Conservation (phyloP, 2,113 vertebrate genomes). For the Dascyllus trimaculatus region DNA sequence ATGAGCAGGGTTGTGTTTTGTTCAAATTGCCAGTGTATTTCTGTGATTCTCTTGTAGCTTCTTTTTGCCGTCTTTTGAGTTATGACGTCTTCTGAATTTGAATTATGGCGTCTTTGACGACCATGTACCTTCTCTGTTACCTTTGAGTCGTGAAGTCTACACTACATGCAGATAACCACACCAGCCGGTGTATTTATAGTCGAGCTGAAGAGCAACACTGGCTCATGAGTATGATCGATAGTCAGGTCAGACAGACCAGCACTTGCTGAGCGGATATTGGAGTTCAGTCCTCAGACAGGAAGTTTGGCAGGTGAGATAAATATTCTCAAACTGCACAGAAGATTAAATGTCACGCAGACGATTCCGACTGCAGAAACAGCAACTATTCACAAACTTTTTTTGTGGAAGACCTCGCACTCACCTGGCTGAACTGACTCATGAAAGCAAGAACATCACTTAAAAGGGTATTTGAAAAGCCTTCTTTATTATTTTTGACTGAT, state of each 20-base stretch:
- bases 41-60: conserved; percentile 43
- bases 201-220: conserved; percentile 31
- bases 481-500: conserved; percentile 42
- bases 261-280: conserved; percentile 31
- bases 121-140: conserved; percentile 31
- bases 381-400: conserved; percentile 12
- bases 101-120: conserved; percentile 4
- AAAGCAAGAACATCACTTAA: conserved; percentile 40
- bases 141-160: conserved; percentile 40
- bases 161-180: conserved; percentile 45
- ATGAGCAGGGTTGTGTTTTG: conserved; percentile 33
- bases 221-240: conserved; percentile 51
- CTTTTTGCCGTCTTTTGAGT: conserved; percentile 8
- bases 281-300: conserved; percentile 56
- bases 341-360: conserved; percentile 36
- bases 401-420: conserved; percentile 21
- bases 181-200: conserved; percentile 49
- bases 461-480: conserved; percentile 59
- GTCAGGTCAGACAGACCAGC: conserved; percentile 54
- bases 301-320: conserved; percentile 50
- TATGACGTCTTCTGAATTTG: conserved; percentile 16
- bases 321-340: conserved; percentile 15
- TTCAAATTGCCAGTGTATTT: conserved; percentile 31
- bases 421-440: conserved; percentile 45
- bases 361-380: conserved; percentile 23